Percentiles rank a stretch among this genome's conserved stretches.
Evolutionary conservation across 2,888 invertebrate species (phyloP).

Genomic region (Pammene aurita): DNA sequence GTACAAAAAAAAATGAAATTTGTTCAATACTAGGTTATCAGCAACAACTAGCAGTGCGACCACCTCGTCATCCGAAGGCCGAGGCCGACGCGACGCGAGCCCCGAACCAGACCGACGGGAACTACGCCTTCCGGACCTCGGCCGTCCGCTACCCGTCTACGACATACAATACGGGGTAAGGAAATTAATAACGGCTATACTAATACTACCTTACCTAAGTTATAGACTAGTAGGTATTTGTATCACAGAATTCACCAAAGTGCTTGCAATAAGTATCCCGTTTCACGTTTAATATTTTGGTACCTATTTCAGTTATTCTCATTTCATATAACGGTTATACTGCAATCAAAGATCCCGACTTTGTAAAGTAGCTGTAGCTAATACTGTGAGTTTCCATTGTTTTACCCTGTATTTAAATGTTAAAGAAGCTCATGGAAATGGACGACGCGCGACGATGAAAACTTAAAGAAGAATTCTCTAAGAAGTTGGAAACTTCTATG

Average conservation of each 20-base stretch:
- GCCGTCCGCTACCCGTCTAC: slow-evolving; percentile 74
- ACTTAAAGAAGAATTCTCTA: background rate
- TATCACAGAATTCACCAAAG: slow-evolving; percentile 5
- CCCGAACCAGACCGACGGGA: slow-evolving; percentile 72
- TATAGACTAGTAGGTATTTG: background rate
- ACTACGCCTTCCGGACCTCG: slow-evolving; percentile 70
- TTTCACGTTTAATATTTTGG: background rate
- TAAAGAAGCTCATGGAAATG: background rate
- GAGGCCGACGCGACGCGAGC: slow-evolving; percentile 79
- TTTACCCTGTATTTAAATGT: background rate
- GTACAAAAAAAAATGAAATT: no score
- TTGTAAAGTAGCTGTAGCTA: no score
- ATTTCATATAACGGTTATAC: no score
- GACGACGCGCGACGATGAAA: background rate
- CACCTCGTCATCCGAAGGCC: slow-evolving; percentile 84
- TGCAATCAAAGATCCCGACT: no score
- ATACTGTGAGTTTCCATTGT: background rate
- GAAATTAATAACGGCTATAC: slow-evolving; percentile 20
- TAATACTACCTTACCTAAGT: background rate
- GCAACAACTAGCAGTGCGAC: slow-evolving; percentile 82
- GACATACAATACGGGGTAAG: slow-evolving; percentile 80
- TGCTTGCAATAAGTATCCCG: background rate
- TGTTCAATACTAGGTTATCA: slow-evolving; percentile 55
- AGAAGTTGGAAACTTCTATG: slow-evolving; percentile 14
- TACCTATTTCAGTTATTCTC: no score